phyloP scores from a whole-genome alignment of 2,888 invertebrate genomes.

The Erynnis tages region DNA sequence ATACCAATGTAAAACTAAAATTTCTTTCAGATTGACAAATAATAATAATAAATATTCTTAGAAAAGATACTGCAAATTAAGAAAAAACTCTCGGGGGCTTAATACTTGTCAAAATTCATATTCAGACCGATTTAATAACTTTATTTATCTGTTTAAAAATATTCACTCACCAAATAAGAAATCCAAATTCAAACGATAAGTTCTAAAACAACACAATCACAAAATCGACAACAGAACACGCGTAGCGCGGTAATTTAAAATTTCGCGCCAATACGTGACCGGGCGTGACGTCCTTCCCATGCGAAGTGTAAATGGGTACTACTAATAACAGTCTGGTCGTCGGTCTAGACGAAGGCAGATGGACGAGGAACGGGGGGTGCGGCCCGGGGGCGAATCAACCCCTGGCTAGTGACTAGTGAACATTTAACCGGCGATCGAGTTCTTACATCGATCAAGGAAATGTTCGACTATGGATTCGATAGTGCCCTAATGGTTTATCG shows the following conservation, averaged over 20 bases:
- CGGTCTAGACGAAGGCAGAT: conserved; percentile 67
- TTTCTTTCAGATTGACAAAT: no score
- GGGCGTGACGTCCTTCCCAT: conserved; percentile 47
- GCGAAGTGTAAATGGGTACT: conserved; percentile 53
- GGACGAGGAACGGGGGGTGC: conserved; percentile 39
- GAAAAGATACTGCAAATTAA: no score
- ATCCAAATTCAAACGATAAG: conserved; percentile 8
- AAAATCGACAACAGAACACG: conserved; percentile 24
- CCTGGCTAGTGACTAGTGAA: conserved; percentile 40
- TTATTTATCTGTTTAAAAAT: neutral
- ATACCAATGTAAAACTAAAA: no score
- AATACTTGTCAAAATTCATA: no score
- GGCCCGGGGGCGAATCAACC: conserved; percentile 54
- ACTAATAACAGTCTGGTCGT: conserved; percentile 52
- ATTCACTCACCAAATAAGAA: conserved; percentile 7
- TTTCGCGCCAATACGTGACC: conserved; percentile 53
- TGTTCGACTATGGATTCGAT: conserved; percentile 25
- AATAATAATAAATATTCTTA: no score
- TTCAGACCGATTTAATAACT: no score
- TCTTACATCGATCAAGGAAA: conserved; percentile 56
- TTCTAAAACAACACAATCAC: conserved; percentile 15
- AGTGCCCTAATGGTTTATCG: conserved; percentile 21
- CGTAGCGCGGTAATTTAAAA: conserved; percentile 45
- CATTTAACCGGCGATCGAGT: conserved; percentile 59
- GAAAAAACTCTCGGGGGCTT: no score